Percentiles rank a stretch among this genome's conserved stretches.
Evolutionary conservation across 2,797 vertebrate genomes (phyloP).

Genomic region (Manis javanica): DNA sequence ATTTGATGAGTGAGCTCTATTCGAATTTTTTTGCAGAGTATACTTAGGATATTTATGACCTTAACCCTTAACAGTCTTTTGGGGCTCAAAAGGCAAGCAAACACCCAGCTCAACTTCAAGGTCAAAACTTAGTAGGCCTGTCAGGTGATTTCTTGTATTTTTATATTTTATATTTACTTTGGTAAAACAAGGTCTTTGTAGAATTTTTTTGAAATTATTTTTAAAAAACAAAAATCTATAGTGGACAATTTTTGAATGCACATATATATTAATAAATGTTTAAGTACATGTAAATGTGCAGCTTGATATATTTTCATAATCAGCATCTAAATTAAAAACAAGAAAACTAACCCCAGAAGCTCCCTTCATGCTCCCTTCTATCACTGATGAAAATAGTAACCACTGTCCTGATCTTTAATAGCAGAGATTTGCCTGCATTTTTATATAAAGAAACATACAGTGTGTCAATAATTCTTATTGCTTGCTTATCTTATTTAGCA

Average conservation of each 20-base stretch:
- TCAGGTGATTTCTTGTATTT: neutral
- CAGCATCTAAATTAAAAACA: neutral
- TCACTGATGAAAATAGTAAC: neutral
- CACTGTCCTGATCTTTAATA: neutral
- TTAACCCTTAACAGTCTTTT: neutral
- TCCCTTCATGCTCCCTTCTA: neutral
- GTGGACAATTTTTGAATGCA: neutral
- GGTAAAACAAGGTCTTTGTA: neutral
- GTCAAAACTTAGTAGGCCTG: neutral
- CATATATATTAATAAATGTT: neutral
- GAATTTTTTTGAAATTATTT: neutral
- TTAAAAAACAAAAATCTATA: neutral
- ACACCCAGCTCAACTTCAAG: neutral
- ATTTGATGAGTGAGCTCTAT: neutral
- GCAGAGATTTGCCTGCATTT: neutral
- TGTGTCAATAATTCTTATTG: neutral
- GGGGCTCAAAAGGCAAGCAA: neutral
- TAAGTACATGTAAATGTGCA: neutral
- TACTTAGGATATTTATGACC: neutral
- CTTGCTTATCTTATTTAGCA: neutral
- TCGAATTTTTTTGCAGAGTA: neutral
- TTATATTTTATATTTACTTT: no score
- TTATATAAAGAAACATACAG: neutral
- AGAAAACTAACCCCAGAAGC: neutral
- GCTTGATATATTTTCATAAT: conserved; percentile 21